Conservation (phyloP, 2,113 vertebrate genomes). For the Coryphaenoides rupestris region DNA sequence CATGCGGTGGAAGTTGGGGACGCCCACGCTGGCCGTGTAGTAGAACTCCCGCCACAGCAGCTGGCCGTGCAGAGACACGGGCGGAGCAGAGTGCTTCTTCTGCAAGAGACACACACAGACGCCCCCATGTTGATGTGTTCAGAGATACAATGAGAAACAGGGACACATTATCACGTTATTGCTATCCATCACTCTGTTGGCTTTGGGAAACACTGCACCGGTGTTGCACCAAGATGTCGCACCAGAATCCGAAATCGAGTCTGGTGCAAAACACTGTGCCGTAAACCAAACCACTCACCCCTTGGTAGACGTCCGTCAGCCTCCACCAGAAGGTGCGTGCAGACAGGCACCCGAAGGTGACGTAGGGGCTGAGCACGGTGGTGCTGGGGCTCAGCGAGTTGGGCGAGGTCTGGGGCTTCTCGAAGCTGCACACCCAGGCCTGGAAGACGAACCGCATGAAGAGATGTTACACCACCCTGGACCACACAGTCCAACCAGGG, state of each 20-base stretch:
- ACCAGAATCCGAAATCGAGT: no score
- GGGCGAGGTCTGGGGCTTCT: conserved; percentile 73
- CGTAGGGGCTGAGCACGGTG: conserved; percentile 75
- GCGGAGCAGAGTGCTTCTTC: conserved; percentile 72
- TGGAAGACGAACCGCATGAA: conserved; percentile 15
- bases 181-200: no score
- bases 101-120: conserved; percentile 27
- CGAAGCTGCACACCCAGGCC: conserved; percentile 70
- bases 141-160: no score
- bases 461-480: no score
- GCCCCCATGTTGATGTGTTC: not conserved
- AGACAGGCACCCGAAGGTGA: conserved; percentile 72
- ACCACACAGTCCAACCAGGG: no score
- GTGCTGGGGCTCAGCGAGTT: conserved; percentile 74
- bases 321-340: conserved; percentile 75
- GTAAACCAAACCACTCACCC: conserved; percentile 53
- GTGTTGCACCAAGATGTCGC: no score
- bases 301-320: conserved; percentile 62
- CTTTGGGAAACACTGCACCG: no score
- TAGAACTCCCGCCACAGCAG: conserved; percentile 79
- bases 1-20: conserved; percentile 73
- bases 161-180: no score
- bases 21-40: conserved; percentile 63
- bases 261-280: no score
- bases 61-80: conserved; percentile 74